These are phyloP conservation scores for Drosophila prostipennis DNA, from an alignment of 2,888 invertebrate genomes.

Conservation along the genomic window DNA sequence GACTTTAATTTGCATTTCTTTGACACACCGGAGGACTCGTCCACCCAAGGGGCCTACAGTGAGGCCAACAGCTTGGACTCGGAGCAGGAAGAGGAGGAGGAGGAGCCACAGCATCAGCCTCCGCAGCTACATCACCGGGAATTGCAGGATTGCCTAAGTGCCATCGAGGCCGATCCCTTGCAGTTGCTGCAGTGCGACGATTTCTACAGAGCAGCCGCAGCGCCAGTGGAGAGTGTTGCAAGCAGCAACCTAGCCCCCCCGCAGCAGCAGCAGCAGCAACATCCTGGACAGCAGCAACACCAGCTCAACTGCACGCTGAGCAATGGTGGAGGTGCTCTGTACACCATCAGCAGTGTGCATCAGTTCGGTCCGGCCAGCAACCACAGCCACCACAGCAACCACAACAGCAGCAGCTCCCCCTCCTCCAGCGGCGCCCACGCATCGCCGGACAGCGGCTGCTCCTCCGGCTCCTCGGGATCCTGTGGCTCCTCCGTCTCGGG, in stretches of 20 bases:
- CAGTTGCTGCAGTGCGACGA: slow-evolving; percentile 71
- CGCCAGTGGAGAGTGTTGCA: slow-evolving; percentile 20
- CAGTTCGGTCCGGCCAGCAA: slow-evolving; percentile 81
- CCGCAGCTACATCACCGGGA: slow-evolving; percentile 36
- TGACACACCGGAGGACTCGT: slow-evolving; percentile 89
- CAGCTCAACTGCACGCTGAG: slow-evolving; percentile 73
- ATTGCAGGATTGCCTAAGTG: slow-evolving; percentile 67
- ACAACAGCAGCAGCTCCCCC: slow-evolving; percentile 58
- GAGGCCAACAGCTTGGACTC: slow-evolving; percentile 87
- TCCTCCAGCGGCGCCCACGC: slow-evolving; percentile 66
- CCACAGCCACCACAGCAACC: slow-evolving; percentile 46
- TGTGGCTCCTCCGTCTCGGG: slow-evolving; percentile 45
- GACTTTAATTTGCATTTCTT: slow-evolving; percentile 93
- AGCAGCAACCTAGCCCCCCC: background rate
- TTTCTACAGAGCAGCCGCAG: slow-evolving; percentile 51
- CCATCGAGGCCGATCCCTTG: slow-evolving; percentile 74
- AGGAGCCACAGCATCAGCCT: slow-evolving; percentile 30
- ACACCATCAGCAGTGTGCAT: slow-evolving; percentile 82
- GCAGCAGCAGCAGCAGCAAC: slow-evolving; percentile 22
- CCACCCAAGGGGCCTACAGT: slow-evolving; percentile 88
- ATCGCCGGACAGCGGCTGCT: slow-evolving; percentile 73
- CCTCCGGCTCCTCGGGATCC: slow-evolving; percentile 49
- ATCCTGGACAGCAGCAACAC: slow-evolving; percentile 40
- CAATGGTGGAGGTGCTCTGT: slow-evolving; percentile 83
- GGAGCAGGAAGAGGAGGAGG: slow-evolving; percentile 53